Evolutionary conservation across 2,888 invertebrate species (phyloP).

Genomic region (Celastrina argiolus): DNA sequence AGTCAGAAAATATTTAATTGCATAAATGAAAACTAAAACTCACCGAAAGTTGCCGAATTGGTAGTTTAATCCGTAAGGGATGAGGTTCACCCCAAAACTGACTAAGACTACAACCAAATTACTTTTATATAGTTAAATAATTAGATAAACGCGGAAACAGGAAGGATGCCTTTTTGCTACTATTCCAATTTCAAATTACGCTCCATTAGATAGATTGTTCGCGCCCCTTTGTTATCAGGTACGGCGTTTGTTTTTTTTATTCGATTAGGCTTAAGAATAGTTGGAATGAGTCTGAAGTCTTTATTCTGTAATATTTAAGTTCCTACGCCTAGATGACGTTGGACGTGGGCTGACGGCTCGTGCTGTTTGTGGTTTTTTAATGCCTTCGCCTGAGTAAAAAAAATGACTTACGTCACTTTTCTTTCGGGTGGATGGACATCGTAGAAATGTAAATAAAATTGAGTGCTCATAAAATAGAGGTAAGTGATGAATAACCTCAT

Average conservation of each 20-base stretch:
- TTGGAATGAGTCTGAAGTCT: background rate
- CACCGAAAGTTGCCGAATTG: background rate
- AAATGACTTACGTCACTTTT: background rate
- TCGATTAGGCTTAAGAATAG: slow-evolving; percentile 32
- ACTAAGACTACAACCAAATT: slow-evolving; percentile 35
- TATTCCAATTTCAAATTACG: slow-evolving; percentile 58
- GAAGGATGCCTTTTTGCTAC: slow-evolving; percentile 63
- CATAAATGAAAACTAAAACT: slow-evolving; percentile 31
- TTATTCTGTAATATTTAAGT: background rate
- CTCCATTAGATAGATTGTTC: slow-evolving; percentile 64
- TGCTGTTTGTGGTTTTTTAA: too few species aligned
- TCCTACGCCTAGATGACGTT: background rate
- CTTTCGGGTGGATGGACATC: background rate
- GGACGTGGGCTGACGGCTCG: background rate
- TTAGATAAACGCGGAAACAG: slow-evolving; percentile 60
- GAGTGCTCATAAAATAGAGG: too few species aligned
- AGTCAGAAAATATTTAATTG: background rate
- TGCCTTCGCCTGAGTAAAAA: too few species aligned
- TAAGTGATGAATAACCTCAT: too few species aligned
- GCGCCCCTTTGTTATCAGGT: slow-evolving; percentile 60
- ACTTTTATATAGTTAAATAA: slow-evolving; percentile 56
- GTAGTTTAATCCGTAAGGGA: slow-evolving; percentile 42
- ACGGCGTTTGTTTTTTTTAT: slow-evolving; percentile 41
- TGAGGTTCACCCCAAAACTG: slow-evolving; percentile 53
- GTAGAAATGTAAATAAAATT: too few species aligned